Evolutionary conservation across 2,888 invertebrate genomes (phyloP).

Genomic region (Metallyticus violacea): DNA sequence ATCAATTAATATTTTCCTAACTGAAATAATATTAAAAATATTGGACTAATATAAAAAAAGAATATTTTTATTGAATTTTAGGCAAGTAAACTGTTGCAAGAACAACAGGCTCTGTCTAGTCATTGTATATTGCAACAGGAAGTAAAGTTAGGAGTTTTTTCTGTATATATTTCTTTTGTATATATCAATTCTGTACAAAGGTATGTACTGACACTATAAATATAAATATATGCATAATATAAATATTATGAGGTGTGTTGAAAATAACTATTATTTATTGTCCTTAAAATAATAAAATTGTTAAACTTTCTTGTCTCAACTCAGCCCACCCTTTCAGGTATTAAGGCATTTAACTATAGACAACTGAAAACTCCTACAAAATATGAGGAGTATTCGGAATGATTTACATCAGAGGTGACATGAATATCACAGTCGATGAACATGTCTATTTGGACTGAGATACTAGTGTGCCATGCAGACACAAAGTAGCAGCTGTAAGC

Average conservation of each 20-base stretch:
- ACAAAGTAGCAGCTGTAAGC: no score
- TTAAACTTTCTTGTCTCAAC: no score
- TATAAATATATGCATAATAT: not conserved
- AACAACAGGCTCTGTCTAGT: not conserved
- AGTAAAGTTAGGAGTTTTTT: not conserved
- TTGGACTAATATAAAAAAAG: not conserved
- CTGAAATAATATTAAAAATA: not conserved
- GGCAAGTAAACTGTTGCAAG: not conserved
- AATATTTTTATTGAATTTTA: not conserved
- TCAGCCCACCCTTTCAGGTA: no score
- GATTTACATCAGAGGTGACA: no score
- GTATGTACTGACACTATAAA: not conserved
- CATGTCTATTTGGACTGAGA: no score
- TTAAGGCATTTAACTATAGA: no score
- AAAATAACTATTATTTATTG: not conserved
- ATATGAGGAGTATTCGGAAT: no score
- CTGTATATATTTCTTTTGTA: not conserved
- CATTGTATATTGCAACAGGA: not conserved
- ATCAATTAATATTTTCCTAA: not conserved
- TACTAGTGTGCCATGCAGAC: no score
- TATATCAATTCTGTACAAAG: not conserved
- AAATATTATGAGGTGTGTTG: not conserved
- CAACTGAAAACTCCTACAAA: no score
- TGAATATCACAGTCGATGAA: no score
- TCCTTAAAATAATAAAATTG: not conserved